Evolutionary conservation across 2,888 invertebrate species (phyloP).

Genomic region (Epinotia demarniana): DNA sequence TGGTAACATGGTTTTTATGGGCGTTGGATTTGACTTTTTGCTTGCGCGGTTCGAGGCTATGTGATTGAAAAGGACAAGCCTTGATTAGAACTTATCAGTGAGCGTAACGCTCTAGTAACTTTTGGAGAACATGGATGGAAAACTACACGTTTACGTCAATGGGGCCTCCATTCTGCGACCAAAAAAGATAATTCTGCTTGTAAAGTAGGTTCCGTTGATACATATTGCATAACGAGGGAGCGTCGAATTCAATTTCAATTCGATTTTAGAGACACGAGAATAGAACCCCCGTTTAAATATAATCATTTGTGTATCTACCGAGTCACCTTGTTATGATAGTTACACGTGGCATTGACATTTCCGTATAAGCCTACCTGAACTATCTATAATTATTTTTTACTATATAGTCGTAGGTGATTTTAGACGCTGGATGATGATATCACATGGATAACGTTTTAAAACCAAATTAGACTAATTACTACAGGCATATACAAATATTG

Average conservation of each 20-base stretch:
- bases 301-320: background rate
- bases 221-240: background rate
- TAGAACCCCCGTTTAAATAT: background rate
- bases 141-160: constrained; percentile 46
- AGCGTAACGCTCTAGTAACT: constrained; percentile 58
- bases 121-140: constrained; percentile 53
- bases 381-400: constrained; percentile 9
- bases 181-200: background rate
- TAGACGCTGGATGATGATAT: background rate
- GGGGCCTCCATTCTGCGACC: background rate
- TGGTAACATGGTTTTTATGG: constrained; percentile 66
- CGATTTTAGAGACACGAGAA: background rate
- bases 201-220: too few relatives aligned
- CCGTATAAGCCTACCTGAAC: constrained; percentile 15
- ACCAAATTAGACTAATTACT: too few relatives aligned
- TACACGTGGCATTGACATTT: constrained; percentile 34
- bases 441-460: background rate
- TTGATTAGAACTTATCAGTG: constrained; percentile 57
- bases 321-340: constrained; percentile 15
- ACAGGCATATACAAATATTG: background rate
- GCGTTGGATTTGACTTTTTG: constrained; percentile 38
- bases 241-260: background rate
- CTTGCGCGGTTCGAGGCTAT: constrained; percentile 2
- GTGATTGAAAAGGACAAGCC: constrained; percentile 42
- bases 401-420: background rate